A percentile compares a stretch with the other conserved stretches of the same genome.
phyloP scores from a whole-genome alignment of 1,140 invertebrate genomes.

The Galleria mellonella region DNA sequence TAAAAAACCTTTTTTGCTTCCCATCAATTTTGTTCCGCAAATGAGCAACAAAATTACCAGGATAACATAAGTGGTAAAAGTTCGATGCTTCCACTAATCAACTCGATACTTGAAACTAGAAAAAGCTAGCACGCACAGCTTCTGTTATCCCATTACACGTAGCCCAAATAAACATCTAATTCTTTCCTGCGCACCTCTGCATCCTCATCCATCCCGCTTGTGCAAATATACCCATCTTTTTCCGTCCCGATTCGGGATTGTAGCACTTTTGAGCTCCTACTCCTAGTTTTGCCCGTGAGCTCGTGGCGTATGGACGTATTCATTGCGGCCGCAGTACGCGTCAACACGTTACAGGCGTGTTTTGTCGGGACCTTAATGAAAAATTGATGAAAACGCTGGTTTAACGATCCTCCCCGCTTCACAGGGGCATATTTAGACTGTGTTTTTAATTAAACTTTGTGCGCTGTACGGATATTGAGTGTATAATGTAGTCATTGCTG shows the following conservation, averaged over 20 bases:
- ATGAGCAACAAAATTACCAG: slow-evolving; percentile 2
- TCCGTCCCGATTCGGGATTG: slow-evolving; percentile 41
- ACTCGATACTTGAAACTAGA: slow-evolving; percentile 25
- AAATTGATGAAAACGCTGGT: slow-evolving; percentile 47
- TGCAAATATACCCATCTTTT: slow-evolving; percentile 23
- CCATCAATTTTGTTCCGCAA: background rate
- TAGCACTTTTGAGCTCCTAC: slow-evolving; percentile 48
- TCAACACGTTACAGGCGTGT: slow-evolving; percentile 37
- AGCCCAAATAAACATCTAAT: slow-evolving; percentile 71
- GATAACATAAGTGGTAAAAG: slow-evolving; percentile 3
- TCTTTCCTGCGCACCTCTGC: slow-evolving; percentile 70
- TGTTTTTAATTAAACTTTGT: slow-evolving; percentile 41
- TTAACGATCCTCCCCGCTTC: slow-evolving; percentile 30
- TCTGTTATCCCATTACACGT: slow-evolving; percentile 66
- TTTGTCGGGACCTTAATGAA: slow-evolving; percentile 56
- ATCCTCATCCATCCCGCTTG: slow-evolving; percentile 35
- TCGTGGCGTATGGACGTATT: slow-evolving; percentile 36
- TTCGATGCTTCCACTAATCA: background rate
- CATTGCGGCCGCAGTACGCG: slow-evolving; percentile 8
- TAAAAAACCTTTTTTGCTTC: background rate
- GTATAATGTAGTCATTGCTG: slow-evolving; percentile 24
- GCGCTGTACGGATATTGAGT: slow-evolving; percentile 27
- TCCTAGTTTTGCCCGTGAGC: slow-evolving; percentile 58
- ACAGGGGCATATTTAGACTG: slow-evolving; percentile 27
- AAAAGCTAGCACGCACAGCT: slow-evolving; percentile 47